These are phyloP conservation scores for Operophtera brumata DNA, from an alignment of 2,888 invertebrate species.

Conservation along the genomic window DNA sequence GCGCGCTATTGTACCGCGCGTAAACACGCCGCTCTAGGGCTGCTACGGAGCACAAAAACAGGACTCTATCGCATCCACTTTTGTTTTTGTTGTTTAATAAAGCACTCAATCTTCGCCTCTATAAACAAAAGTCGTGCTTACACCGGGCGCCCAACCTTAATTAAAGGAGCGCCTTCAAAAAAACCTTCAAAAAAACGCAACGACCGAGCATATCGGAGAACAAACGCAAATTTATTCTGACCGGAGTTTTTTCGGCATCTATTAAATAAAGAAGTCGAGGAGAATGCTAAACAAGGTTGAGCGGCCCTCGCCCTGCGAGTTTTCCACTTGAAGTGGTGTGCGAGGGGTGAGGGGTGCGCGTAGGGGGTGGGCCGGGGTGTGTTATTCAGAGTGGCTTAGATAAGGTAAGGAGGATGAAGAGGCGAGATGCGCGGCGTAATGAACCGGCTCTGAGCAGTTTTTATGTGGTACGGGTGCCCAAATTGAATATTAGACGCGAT, in stretches of 20 bases:
- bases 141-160: conserved; percentile 60
- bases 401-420: conserved; percentile 80
- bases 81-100: conserved; percentile 67
- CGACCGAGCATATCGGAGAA: conserved; percentile 67
- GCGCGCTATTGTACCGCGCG: conserved; percentile 63
- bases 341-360: conserved; percentile 49
- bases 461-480: conserved; percentile 76
- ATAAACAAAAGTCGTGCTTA: conserved; percentile 64
- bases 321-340: conserved; percentile 78
- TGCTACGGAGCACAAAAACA: conserved; percentile 48
- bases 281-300: conserved; percentile 80
- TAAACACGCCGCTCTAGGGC: conserved; percentile 68
- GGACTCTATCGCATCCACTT: conserved; percentile 42
- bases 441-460: conserved; percentile 78
- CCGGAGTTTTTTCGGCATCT: conserved; percentile 76
- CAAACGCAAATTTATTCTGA: conserved; percentile 77
- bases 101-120: conserved; percentile 58
- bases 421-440: conserved; percentile 79
- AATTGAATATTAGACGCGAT: conserved; percentile 81
- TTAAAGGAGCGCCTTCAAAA: conserved; percentile 66
- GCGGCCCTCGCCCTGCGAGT: conserved; percentile 78
- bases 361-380: conserved; percentile 55
- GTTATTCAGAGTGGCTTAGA: conserved; percentile 78
- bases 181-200: conserved; percentile 61
- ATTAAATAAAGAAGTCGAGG: conserved; percentile 80